A percentile compares a stretch with the other conserved stretches of the same genome.
phyloP scores from a whole-genome alignment of 2,797 vertebrate genomes.

The Salarias fasciatus region DNA sequence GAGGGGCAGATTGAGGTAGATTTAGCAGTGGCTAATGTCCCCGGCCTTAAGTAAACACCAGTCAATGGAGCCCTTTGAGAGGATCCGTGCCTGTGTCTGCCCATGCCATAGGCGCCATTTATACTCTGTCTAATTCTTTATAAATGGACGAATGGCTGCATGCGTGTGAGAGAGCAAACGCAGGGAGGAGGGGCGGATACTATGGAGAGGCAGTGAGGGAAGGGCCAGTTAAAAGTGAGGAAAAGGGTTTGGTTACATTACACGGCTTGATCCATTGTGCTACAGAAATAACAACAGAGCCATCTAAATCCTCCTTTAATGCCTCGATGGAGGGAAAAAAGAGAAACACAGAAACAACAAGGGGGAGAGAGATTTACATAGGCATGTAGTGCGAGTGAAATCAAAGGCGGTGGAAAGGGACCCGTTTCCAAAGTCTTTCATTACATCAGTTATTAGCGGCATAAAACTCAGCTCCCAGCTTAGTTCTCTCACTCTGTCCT shows the following conservation, averaged over 20 bases:
- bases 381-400: conserved; percentile 72
- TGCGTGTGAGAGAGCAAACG: conserved; percentile 30
- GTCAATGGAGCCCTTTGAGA: conserved; percentile 74
- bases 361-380: conserved; percentile 78
- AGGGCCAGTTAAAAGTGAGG: conserved; percentile 64
- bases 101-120: conserved; percentile 55
- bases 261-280: conserved; percentile 71
- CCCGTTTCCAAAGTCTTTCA: conserved; percentile 43
- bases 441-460: conserved; percentile 52
- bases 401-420: conserved; percentile 39
- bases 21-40: conserved; percentile 69
- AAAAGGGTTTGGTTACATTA: conserved; percentile 83
- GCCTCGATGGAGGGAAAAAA: conserved; percentile 75
- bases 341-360: conserved; percentile 52
- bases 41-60: conserved; percentile 71
- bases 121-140: conserved; percentile 60
- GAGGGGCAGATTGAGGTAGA: conserved; percentile 60
- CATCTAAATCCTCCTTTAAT: conserved; percentile 72
- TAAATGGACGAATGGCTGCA: conserved; percentile 53
- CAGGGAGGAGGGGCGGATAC: conserved; percentile 30
- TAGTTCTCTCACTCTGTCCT: conserved; percentile 37
- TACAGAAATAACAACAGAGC: conserved; percentile 73
- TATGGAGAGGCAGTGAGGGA: conserved; percentile 22
- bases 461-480: conserved; percentile 43
- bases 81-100: conserved; percentile 58